phyloP scores from a whole-genome alignment of 2,888 invertebrate genomes.

The Brassicogethes aeneus region DNA sequence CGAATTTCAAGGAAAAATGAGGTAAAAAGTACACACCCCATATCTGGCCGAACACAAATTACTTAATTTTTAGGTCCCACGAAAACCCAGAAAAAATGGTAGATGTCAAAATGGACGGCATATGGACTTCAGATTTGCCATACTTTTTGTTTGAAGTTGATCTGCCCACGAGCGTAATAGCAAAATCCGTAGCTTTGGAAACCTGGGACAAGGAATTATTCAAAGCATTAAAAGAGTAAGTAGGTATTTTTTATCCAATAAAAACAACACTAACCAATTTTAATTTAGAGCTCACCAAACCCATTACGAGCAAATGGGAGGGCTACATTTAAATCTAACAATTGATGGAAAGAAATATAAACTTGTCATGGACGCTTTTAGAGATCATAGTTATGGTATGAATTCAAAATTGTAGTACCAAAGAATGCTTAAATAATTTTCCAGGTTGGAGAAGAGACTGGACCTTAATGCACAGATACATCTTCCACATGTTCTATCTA shows the following conservation, averaged over 20 bases:
- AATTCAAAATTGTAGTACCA: not conserved
- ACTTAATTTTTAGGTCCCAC: slow-evolving; percentile 39
- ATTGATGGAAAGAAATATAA: slow-evolving; percentile 44
- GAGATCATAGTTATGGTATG: slow-evolving; percentile 72
- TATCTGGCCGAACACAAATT: not conserved
- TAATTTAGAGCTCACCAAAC: slow-evolving; percentile 70
- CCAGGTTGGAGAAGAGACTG: slow-evolving; percentile 63
- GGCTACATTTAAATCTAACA: slow-evolving; percentile 49
- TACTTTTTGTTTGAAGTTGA: slow-evolving; percentile 70
- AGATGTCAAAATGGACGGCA: slow-evolving; percentile 52
- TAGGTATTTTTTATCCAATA: slow-evolving; percentile 1
- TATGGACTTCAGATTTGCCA: slow-evolving; percentile 52
- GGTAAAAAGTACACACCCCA: slow-evolving; percentile 31
- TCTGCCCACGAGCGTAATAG: slow-evolving; percentile 54
- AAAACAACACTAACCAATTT: slow-evolving; percentile 13
- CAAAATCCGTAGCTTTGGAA: slow-evolving; percentile 65
- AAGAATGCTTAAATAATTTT: not conserved
- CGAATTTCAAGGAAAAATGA: slow-evolving; percentile 60
- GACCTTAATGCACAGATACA: slow-evolving; percentile 66
- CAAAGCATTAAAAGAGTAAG: slow-evolving; percentile 53
- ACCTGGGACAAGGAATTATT: slow-evolving; percentile 64
- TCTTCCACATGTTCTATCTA: slow-evolving; percentile 67
- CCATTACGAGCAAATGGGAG: slow-evolving; percentile 77
- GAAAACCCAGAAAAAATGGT: slow-evolving; percentile 43
- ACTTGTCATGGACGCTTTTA: slow-evolving; percentile 54